phyloP scores from a whole-genome alignment of 2,888 invertebrate species.

The Ischnus inquisitorius region DNA sequence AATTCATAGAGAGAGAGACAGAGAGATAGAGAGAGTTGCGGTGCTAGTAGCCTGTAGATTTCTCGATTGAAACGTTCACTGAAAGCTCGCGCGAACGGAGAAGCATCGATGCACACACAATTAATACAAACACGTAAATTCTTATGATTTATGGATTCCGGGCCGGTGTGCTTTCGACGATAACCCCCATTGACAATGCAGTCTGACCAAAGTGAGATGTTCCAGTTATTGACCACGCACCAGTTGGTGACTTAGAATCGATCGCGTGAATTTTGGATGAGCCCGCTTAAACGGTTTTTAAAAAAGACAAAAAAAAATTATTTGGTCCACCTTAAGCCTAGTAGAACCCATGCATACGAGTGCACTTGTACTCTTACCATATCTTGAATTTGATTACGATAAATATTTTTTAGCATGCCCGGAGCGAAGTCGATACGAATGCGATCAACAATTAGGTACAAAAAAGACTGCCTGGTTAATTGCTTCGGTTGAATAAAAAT shows the following conservation, averaged over 20 bases:
- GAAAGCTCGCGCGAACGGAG: not conserved
- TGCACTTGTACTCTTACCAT: no score
- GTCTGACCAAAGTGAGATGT: not conserved
- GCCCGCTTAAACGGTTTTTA: no score
- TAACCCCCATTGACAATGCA: not conserved
- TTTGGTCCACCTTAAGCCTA: no score
- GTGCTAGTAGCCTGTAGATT: slow-evolving; percentile 13
- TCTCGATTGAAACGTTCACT: slow-evolving; percentile 26
- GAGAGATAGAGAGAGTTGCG: slow-evolving; percentile 17
- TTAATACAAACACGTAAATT: slow-evolving; percentile 46
- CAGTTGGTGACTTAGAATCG: not conserved
- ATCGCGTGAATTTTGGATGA: no score
- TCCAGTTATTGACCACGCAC: not conserved
- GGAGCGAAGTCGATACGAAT: no score
- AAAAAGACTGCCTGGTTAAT: no score
- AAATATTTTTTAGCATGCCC: no score
- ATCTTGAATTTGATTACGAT: no score
- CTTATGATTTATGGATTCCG: slow-evolving; percentile 34
- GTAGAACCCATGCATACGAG: no score
- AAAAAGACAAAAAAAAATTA: no score
- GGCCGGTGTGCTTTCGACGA: not conserved
- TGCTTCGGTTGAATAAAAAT: no score
- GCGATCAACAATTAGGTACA: no score
- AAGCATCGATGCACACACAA: slow-evolving; percentile 44
- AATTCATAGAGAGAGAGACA: slow-evolving; percentile 6